Base-by-base conservation (phyloP, 2,888 invertebrate genomes). In the Mongoloraphidia duomilia region DNA sequence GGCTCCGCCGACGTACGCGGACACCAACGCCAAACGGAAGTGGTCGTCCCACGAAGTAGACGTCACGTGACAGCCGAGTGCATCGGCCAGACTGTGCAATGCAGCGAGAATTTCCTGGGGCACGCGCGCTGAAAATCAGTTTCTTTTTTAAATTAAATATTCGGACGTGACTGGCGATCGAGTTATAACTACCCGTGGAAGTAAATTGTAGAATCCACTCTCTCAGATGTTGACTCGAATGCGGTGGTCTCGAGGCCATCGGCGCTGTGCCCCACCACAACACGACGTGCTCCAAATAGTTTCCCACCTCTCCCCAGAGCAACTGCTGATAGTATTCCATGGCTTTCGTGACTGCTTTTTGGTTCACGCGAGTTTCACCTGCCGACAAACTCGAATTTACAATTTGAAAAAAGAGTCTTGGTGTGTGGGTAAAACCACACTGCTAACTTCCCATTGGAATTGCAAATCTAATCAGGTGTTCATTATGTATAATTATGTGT, bases 191-290 rank as follows among this genome's bases (percentile, higher is more conserved):
- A 77, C 78, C 76, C 54, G 74, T 74, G 49, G 72, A 72, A 55
- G 73, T 74, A 56, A 78, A 76, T 37, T 76, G 77, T 40, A 71
- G 72, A 46, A 79, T 67, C 80, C 80, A 80, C 59, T 80, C 77
- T 17, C 79, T 66, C 40, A 80, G 68, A 63, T 79, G 78, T 65
- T 80, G 79, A 57, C 77, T 76, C 3, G 76, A 76, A 58, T 73
- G 74, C 13, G 78, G 77, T 17, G 78, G 73, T 55, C 79, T 75
- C 49, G 78, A 76, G 11, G 83, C 80, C 41, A 86, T 66, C 1
- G 85, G 83, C 53, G 79, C 80, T 10, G 80, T 71, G 2, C 83
- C 82, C 87, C 88, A 88, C 90, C 89, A 90, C 1, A 90, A 69
- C 17, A 89, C 75, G 14, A 87, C 79, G 59, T 90, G 88, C 61